Percentiles rank a stretch among this genome's conserved stretches.
Conservation (phyloP, 2,113 vertebrate genomes). For the Leptobrachium ailaonicum region DNA sequence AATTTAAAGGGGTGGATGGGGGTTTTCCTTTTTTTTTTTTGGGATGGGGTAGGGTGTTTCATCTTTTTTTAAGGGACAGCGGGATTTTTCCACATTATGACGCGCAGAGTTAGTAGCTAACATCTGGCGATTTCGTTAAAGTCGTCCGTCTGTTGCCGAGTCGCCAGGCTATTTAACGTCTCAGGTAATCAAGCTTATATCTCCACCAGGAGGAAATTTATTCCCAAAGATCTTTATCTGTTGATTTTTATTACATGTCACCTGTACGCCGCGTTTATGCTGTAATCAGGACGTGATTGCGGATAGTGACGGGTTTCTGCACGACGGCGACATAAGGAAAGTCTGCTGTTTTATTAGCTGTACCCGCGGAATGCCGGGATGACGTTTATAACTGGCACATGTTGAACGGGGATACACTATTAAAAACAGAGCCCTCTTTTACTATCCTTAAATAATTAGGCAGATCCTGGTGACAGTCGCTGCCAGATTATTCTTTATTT, state of each 20-base stretch:
- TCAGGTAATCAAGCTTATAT: conserved; percentile 3
- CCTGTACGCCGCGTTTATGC: not conserved
- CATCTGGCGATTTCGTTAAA: conserved; percentile 9
- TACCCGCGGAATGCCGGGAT: no score
- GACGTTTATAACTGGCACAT: no score
- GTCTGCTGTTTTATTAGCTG: not conserved
- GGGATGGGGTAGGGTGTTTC: not conserved
- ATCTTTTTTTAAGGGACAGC: not conserved
- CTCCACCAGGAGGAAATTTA: conserved; percentile 15
- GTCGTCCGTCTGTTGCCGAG: conserved; percentile 2
- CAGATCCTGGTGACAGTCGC: no score
- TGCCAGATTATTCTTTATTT: no score
- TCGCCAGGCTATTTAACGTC: conserved; percentile 22
- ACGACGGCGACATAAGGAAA: not conserved
- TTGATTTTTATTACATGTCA: not conserved
- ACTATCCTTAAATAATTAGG: no score
- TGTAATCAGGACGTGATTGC: not conserved
- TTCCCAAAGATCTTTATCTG: not conserved
- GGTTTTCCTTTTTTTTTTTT: not conserved
- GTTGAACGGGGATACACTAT: no score
- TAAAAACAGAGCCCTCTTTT: no score
- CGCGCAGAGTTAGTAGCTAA: not conserved
- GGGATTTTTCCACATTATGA: no score
- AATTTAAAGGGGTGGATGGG: no score
- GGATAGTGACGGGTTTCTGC: not conserved